These are phyloP conservation scores for Oscheius sp. DNA, from an alignment of 2,888 invertebrate species.

Conservation along the genomic window DNA sequence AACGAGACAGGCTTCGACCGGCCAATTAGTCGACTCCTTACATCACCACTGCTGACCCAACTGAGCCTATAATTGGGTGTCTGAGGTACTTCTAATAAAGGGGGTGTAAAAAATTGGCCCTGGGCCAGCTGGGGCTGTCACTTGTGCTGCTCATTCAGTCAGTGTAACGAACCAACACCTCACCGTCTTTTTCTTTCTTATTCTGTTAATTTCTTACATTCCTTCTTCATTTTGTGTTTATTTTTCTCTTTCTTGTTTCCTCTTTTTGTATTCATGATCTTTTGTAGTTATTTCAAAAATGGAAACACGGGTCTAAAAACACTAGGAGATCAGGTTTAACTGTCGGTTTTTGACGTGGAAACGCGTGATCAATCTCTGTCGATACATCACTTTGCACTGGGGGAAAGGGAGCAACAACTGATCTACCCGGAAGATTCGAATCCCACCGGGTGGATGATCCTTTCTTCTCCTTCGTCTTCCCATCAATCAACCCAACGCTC, in stretches of 20 bases:
- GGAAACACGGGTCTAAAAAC: neutral
- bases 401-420: neutral
- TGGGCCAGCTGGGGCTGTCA: conserved; percentile 22
- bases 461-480: neutral
- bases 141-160: conserved; percentile 24
- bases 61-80: neutral
- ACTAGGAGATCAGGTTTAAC: neutral
- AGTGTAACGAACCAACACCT: conserved; percentile 17
- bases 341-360: neutral
- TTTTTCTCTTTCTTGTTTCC: neutral
- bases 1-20: neutral
- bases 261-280: neutral
- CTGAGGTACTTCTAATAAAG: conserved; percentile 1
- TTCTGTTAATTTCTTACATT: neutral
- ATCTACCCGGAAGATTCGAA: conserved; percentile 13
- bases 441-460: too few species aligned
- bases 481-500: conserved; percentile 3
- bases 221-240: neutral
- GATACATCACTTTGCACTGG: neutral
- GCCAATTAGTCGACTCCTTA: conserved; percentile 1
- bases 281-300: neutral
- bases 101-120: conserved; percentile 25
- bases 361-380: conserved; percentile 5
- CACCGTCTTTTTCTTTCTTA: neutral
- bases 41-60: neutral